Conservation (phyloP, 2,888 invertebrate species). For the Allophyes oxyacanthae region DNA sequence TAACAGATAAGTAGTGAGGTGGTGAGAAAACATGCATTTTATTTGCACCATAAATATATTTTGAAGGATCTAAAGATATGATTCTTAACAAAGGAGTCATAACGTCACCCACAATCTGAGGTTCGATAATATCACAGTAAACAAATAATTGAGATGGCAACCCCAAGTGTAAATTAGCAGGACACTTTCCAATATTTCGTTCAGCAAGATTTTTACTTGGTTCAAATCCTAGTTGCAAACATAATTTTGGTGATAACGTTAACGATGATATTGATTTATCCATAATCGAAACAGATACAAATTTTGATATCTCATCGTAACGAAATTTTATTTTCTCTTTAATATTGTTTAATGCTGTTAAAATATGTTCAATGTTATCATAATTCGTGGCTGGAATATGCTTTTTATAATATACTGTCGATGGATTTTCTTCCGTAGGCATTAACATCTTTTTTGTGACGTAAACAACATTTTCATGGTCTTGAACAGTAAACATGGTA, state of each 20-base stretch:
- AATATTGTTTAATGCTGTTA: constrained; percentile 40
- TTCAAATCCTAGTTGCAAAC: constrained; percentile 50
- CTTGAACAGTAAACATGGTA: constrained; percentile 51
- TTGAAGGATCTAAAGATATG: constrained; percentile 36
- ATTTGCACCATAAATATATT: constrained; percentile 47
- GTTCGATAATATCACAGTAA: constrained; percentile 45
- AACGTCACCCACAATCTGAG: constrained; percentile 49
- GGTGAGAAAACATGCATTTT: constrained; percentile 51
- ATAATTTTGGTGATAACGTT: constrained; percentile 4
- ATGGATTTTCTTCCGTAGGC: constrained; percentile 23
- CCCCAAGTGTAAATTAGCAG: constrained; percentile 23
- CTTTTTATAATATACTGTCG: constrained; percentile 35
- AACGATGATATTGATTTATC: constrained; percentile 10
- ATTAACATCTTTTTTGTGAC: constrained; percentile 29
- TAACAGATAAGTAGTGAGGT: constrained; percentile 54
- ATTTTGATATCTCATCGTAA: constrained; percentile 35
- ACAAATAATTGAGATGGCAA: constrained; percentile 43
- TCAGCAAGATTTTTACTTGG: constrained; percentile 36
- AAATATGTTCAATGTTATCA: constrained; percentile 38
- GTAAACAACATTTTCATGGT: constrained; percentile 36
- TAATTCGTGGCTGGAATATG: constrained; percentile 50
- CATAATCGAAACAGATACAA: constrained; percentile 17
- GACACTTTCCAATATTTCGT: constrained; percentile 36
- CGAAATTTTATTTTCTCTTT: constrained; percentile 38
- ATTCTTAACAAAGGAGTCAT: constrained; percentile 50